A percentile compares a stretch with the other conserved stretches of the same genome.
Conservation (phyloP, 2,113 vertebrate species). For the Pseudorhombus dupliciocellatus region DNA sequence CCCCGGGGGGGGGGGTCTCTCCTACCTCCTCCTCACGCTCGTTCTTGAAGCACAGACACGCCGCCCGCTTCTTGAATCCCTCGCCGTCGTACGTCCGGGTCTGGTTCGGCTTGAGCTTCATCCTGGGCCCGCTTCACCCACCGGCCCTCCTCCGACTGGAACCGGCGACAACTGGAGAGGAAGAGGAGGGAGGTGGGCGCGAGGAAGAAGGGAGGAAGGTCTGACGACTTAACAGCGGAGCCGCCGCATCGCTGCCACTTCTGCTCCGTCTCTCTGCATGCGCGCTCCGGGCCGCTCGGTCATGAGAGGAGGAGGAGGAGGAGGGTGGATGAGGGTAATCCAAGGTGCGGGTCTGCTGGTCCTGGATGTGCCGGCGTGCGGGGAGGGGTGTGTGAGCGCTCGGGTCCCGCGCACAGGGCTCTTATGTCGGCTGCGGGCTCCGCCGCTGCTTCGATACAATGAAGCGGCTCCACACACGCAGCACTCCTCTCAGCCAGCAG, state of each 20-base stretch:
- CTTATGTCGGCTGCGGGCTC: conserved; percentile 53
- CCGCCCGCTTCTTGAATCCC: conserved; percentile 95
- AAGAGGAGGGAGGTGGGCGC: too few species aligned
- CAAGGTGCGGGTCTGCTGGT: background rate
- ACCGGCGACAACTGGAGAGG: conserved; percentile 19
- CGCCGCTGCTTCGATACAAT: conserved; percentile 62
- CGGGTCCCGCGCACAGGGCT: conserved; percentile 33
- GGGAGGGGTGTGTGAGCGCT: background rate
- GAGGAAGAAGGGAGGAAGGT: background rate
- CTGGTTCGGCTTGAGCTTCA: conserved; percentile 99
- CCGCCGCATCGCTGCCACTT: conserved; percentile 61
- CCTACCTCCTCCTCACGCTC: conserved; percentile 95
- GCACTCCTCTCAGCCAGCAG: conserved; percentile 41
- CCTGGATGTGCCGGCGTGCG: conserved; percentile 5
- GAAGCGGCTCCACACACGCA: conserved; percentile 32
- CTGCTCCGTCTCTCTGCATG: conserved; percentile 35
- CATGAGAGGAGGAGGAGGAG: conserved; percentile 7
- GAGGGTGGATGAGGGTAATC: background rate
- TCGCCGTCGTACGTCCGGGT: conserved; percentile 97
- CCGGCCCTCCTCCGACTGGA: conserved; percentile 18
- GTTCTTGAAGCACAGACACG: conserved; percentile 95
- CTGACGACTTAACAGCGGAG: conserved; percentile 50
- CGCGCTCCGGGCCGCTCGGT: conserved; percentile 33
- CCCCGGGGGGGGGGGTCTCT: background rate
- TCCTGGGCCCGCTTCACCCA: conserved; percentile 67